Base-by-base conservation (phyloP, 2,888 invertebrate species). In the Cerceris rybyensis region DNA sequence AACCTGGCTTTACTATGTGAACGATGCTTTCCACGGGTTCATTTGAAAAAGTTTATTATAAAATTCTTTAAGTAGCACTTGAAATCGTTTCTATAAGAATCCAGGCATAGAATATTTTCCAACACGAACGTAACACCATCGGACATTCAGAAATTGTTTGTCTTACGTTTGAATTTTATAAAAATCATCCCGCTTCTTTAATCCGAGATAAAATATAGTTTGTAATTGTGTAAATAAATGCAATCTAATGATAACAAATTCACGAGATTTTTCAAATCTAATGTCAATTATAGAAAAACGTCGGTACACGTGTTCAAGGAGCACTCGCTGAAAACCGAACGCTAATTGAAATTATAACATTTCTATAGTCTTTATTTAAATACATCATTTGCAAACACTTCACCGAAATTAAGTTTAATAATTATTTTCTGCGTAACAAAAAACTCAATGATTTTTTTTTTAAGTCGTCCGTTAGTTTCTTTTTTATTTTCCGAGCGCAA, bases 111-210 rank as follows among this genome's bases (percentile, higher is more conserved):
- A 46, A 46, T 6, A 1, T 46, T 46, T 46, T 11, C 46, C 46
- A 46, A 8, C 9, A 5, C 11, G 11, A 46, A 46, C 46, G 46
- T 4, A 46, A 46, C 46, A 46, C 8, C 46, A 49, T 17, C 5
- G 42, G 2, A 9, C 42, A 5, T 16, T 58, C 41, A 9, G 0
- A 2, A 7, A 6, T 0, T 1, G 7, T 16, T 7, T 4, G 39
- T 17, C 16, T 68, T 73, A 11, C 73, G 61, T 39, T 73, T 69
- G 8, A 73, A 73, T 69, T 73, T 73, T 39, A 46, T 73, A 9
- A 60, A 60, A 16, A 55, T 63, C 72, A 66, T 66, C 4, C 14
- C 46, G 50, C 43, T n/a, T 5, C 7, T 11, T 28, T 28, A 16
- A 28, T 39, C 42, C 7, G 14, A 8, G 17, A 28, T 28, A 5